These are phyloP conservation scores for Pachypsylla venusta DNA, from an alignment of 1,140 invertebrate genomes.

Conservation along the genomic window DNA sequence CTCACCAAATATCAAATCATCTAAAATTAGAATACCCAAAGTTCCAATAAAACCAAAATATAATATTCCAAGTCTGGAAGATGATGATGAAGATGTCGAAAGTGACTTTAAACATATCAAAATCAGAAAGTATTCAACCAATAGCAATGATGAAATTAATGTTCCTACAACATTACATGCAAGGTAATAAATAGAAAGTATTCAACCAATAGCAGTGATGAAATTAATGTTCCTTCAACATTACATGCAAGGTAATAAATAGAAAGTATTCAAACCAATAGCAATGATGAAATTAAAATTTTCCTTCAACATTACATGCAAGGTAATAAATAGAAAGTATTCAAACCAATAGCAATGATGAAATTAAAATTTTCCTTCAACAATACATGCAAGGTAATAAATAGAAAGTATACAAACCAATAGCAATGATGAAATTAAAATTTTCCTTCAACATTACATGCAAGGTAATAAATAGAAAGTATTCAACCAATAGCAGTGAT, in stretches of 20 bases:
- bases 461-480: background rate
- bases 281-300: no score
- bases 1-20: background rate
- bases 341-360: no score
- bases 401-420: no score
- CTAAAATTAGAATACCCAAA: background rate
- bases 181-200: background rate
- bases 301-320: no score
- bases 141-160: background rate
- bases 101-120: constrained; percentile 3
- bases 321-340: no score
- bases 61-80: background rate
- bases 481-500: background rate
- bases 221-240: no score
- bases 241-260: no score
- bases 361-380: background rate
- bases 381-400: background rate
- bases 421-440: no score
- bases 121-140: constrained; percentile 4
- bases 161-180: background rate
- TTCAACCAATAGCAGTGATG: no score
- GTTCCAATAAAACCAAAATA: background rate
- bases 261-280: no score
- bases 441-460: no score
- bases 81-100: background rate